Base-by-base conservation (phyloP, 2,797 vertebrate species). In the Manis pentadactyla region DNA sequence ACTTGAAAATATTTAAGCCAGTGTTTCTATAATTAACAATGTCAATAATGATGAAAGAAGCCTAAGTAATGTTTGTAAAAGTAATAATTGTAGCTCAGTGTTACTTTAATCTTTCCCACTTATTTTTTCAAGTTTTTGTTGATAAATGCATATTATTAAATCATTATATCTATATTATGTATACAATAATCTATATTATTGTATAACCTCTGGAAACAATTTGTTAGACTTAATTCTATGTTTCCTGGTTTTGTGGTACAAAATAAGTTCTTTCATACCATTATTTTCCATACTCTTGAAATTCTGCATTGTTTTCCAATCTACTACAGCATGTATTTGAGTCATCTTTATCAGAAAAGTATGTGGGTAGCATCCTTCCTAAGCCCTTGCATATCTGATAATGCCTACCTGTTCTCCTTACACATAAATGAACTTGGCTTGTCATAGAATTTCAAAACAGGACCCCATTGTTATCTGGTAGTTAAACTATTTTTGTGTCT, bases 261-360 rank as follows among this genome's bases (percentile, higher is more conserved):
- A 8, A 12, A 55, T 31, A 66, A 17, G 64, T 55, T 78, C 19
- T 57, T 46, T 91, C 55, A 49, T 71, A 34, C 17, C 31, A 77
- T 73, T 90, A 42, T 51, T 93, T 87, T 90, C 27, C 55, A 83
- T 23, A 64, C 34, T 81, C 23, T 78, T 83, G 31, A 92, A 88
- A 77, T 39, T 57, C 51, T 34, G 18, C 27, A 21, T 88, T n/a
- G 53, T 93, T 92, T 42, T 93, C 49, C 46, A 51, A 68, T 42
- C 29, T 79, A 51, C 9, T 42, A 4, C 14, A 87, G 10, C 23
- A 85, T 61, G 59, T 75, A 46, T 79, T 74, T 83, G 27, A 77
- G 19, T 73, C 6, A 2, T 92, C 25, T 34, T 74, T 84, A 51
- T 46, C 53, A 79, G 42, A 49, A 49, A 83, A 75, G 61, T 39